Conservation (phyloP, 2,888 invertebrate species). For the Aleiodes leptofemur region DNA sequence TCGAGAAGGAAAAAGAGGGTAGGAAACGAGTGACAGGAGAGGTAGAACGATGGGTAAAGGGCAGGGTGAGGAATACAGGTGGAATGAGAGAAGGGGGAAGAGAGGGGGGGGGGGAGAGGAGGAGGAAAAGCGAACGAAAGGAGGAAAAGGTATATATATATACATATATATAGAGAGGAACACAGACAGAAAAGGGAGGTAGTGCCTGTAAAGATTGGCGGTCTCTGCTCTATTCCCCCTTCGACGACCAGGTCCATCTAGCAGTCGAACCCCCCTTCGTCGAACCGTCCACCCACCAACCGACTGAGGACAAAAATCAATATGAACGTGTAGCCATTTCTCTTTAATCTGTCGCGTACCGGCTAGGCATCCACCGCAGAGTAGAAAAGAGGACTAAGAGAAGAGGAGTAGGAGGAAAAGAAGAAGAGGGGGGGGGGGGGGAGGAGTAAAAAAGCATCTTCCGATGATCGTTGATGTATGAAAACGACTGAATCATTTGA, state of each 20-base stretch:
- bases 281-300: constrained; percentile 66
- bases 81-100: constrained; percentile 31
- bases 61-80: constrained; percentile 45
- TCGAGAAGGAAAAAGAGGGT: constrained; percentile 61
- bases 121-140: constrained; percentile 65
- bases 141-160: constrained; percentile 67
- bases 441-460: not conserved
- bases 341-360: constrained; percentile 72
- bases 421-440: too few relatives aligned
- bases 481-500: not conserved
- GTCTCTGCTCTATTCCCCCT: constrained; percentile 61
- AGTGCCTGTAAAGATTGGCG: constrained; percentile 68
- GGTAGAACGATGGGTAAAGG: constrained; percentile 45
- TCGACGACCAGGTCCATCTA: constrained; percentile 59
- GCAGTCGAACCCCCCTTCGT: constrained; percentile 58
- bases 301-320: constrained; percentile 75
- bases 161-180: constrained; percentile 41
- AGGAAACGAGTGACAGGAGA: constrained; percentile 50
- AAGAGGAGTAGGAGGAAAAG: too few relatives aligned
- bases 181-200: constrained; percentile 56
- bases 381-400: not conserved
- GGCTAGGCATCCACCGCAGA: constrained; percentile 28
- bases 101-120: constrained; percentile 41
- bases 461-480: constrained; percentile 21
- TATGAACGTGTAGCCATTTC: constrained; percentile 75